phyloP scores from a whole-genome alignment of 64 coral and sea anemone genomes.

The Montipora capricornis region DNA sequence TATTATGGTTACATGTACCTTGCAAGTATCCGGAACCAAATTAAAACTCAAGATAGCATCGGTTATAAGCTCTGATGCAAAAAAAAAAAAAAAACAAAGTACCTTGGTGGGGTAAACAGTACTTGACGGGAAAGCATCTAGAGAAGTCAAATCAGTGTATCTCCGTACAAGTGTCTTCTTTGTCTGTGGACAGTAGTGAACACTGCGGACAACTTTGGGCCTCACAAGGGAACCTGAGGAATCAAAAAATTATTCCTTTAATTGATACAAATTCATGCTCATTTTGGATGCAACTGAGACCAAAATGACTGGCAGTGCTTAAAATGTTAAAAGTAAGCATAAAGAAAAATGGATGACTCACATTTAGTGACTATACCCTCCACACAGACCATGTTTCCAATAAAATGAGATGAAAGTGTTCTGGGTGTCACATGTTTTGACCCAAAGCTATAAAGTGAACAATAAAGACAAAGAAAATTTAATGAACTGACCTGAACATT shows the following conservation, averaged over 20 bases:
- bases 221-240: slow-evolving; percentile 88
- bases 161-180: slow-evolving; percentile 90
- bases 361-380: slow-evolving; percentile 99
- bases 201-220: slow-evolving; percentile 96
- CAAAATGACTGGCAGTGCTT: too few species aligned
- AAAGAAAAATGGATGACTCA: slow-evolving; percentile 40
- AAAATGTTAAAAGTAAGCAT: not conserved
- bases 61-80: too few species aligned
- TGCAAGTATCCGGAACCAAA: too few species aligned
- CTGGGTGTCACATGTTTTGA: slow-evolving; percentile 98
- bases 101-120: slow-evolving; percentile 99
- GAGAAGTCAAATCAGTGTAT: slow-evolving; percentile 97
- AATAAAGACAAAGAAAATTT: not conserved
- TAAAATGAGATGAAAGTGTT: slow-evolving; percentile 83
- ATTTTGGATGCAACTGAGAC: too few species aligned
- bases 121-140: slow-evolving; percentile 91
- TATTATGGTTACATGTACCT: too few species aligned
- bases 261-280: too few species aligned
- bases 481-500: too few species aligned
- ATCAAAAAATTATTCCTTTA: too few species aligned
- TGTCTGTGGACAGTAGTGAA: slow-evolving; percentile 98
- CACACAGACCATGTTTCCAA: slow-evolving; percentile 94
- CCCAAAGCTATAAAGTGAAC: slow-evolving; percentile 86
- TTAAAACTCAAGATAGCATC: too few species aligned
- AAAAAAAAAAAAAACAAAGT: not conserved